Conservation (phyloP, 1,140 invertebrate species). For the Melanaphis sacchari region DNA sequence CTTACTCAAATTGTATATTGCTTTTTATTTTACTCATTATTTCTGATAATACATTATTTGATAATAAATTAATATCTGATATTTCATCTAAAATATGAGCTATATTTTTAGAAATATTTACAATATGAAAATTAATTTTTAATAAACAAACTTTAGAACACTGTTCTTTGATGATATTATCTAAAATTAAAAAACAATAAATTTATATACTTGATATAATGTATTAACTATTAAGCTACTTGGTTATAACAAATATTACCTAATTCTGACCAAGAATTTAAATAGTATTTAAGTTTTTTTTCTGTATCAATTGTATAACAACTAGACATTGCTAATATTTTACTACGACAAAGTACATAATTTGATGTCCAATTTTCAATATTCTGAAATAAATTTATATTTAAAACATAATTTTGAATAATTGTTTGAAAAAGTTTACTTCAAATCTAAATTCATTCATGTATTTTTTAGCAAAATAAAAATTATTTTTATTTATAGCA, state of each 20-base stretch:
- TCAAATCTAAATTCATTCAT: background rate
- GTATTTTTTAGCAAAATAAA: constrained; percentile 30
- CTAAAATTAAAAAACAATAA: background rate
- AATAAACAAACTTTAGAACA: constrained; percentile 33
- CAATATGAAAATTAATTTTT: constrained; percentile 23
- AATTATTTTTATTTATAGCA: constrained; percentile 36
- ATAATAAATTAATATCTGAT: background rate
- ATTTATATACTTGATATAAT: background rate
- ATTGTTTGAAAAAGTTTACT: background rate
- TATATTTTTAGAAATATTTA: constrained; percentile 38
- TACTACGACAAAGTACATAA: background rate
- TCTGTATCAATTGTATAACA: background rate
- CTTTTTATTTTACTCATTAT: constrained; percentile 17
- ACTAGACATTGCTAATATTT: constrained; percentile 22
- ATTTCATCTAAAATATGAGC: background rate
- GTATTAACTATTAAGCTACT: background rate
- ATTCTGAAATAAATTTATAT: constrained; percentile 22
- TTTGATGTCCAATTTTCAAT: constrained; percentile 2
- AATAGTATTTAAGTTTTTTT: constrained; percentile 40
- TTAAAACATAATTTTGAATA: background rate
- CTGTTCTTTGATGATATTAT: background rate
- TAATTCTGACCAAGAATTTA: constrained; percentile 33
- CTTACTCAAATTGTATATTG: background rate
- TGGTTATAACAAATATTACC: background rate
- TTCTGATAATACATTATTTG: background rate